These are phyloP conservation scores for Cataglyphis albicans DNA, from an alignment of 2,888 invertebrate genomes.

Conservation along the genomic window DNA sequence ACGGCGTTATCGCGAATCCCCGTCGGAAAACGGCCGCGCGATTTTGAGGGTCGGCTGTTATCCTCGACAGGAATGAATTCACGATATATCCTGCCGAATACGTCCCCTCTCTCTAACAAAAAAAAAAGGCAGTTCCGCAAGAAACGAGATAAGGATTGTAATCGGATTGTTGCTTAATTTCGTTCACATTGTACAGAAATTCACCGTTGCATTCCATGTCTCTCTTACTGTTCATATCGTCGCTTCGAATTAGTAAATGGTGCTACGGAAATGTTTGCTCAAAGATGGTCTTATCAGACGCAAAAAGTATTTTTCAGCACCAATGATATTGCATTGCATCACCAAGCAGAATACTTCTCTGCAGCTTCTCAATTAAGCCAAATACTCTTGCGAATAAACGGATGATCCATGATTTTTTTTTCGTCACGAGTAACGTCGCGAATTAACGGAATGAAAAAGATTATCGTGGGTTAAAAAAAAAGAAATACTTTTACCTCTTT, in stretches of 20 bases:
- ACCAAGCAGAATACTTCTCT: neutral
- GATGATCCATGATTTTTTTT: conserved; percentile 27
- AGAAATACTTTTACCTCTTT: neutral
- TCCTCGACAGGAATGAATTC: conserved; percentile 22
- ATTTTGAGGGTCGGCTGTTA: conserved; percentile 27
- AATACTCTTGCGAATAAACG: conserved; percentile 23
- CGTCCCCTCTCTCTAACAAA: neutral
- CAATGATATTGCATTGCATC: neutral
- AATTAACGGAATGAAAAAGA: conserved; percentile 46
- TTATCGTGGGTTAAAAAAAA: conserved; percentile 25
- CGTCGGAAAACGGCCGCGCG: conserved; percentile 14
- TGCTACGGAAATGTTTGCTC: neutral
- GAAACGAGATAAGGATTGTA: conserved; percentile 4
- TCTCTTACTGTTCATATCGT: neutral
- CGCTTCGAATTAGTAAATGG: neutral
- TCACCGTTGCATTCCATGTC: neutral
- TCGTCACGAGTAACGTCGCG: neutral
- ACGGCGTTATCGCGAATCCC: conserved; percentile 23
- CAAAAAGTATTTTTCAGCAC: neutral
- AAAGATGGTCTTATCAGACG: neutral
- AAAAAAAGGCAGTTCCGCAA: neutral
- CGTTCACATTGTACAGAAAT: neutral
- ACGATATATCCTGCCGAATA: conserved; percentile 16
- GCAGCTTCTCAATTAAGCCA: conserved; percentile 32
- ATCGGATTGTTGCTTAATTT: conserved; percentile 9